Conservation (phyloP, 2,113 vertebrate genomes). For the Columba janthina region DNA sequence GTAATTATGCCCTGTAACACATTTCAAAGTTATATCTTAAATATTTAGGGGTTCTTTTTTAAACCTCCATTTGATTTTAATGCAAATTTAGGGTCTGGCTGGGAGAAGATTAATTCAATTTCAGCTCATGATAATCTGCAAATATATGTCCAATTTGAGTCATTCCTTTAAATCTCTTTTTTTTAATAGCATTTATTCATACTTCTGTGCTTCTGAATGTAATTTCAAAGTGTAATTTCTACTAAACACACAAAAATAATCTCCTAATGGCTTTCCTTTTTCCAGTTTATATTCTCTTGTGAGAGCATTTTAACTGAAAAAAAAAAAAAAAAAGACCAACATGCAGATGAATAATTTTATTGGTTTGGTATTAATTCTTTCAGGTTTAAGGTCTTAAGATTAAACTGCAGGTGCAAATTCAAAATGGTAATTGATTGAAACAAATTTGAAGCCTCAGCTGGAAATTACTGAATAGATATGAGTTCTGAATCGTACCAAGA, state of each 20-base stretch:
- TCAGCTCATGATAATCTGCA: neutral
- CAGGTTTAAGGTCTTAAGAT: neutral
- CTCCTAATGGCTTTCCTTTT: neutral
- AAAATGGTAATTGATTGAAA: neutral
- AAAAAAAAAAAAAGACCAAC: neutral
- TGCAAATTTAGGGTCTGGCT: neutral
- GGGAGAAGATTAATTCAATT: neutral
- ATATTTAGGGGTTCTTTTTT: neutral
- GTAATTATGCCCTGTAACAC: neutral
- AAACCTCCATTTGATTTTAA: neutral
- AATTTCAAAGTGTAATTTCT: neutral
- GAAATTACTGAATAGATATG: neutral
- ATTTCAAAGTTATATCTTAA: neutral
- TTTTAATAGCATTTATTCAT: neutral
- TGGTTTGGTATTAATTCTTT: neutral
- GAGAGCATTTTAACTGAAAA: neutral
- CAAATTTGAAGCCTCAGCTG: neutral
- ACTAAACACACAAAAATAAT: neutral
- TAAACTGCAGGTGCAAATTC: neutral
- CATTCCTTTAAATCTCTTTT: neutral
- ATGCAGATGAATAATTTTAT: neutral
- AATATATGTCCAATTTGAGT: neutral
- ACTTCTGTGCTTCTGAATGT: neutral
- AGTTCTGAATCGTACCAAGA: neutral
- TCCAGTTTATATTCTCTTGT: neutral